Evolutionary conservation across 2,113 vertebrate species (phyloP).

Genomic region (Hipposideros armiger): DNA sequence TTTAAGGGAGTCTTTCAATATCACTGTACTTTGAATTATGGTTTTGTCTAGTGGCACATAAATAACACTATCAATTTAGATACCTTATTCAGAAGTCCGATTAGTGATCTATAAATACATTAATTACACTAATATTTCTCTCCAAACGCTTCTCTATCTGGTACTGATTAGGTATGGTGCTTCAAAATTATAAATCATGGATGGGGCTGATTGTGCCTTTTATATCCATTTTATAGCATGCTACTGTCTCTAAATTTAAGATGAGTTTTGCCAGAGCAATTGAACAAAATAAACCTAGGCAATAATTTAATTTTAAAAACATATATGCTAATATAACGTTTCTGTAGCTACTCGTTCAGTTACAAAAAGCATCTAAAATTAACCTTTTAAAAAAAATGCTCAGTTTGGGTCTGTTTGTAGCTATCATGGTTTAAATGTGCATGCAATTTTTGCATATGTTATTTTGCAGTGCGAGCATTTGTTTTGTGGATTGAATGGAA

Average conservation of each 20-base stretch:
- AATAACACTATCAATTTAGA: slow-evolving; percentile 38
- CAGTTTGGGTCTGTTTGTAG: slow-evolving; percentile 18
- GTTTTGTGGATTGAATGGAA: slow-evolving; percentile 36
- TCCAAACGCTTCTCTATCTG: neutral
- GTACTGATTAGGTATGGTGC: slow-evolving; percentile 12
- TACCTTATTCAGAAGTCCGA: slow-evolving; percentile 58
- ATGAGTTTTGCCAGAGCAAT: slow-evolving; percentile 47
- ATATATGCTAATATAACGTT: slow-evolving; percentile 55
- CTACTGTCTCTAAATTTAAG: slow-evolving; percentile 36
- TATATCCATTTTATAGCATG: slow-evolving; percentile 14
- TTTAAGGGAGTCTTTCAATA: neutral
- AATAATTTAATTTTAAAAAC: slow-evolving; percentile 45
- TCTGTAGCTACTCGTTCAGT: slow-evolving; percentile 24
- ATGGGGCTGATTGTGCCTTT: slow-evolving; percentile 58
- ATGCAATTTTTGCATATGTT: neutral
- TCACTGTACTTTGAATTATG: neutral
- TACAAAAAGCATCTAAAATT: slow-evolving; percentile 26
- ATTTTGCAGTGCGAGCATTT: slow-evolving; percentile 46
- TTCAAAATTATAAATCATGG: slow-evolving; percentile 62
- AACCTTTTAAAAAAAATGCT: slow-evolving; percentile 43
- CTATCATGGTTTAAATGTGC: neutral
- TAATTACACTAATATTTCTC: neutral
- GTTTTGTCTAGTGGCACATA: slow-evolving; percentile 16
- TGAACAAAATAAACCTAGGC: slow-evolving; percentile 1
- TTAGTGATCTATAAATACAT: slow-evolving; percentile 8